Conservation (phyloP, 2,113 vertebrate genomes). For the Aramus guarauna region DNA sequence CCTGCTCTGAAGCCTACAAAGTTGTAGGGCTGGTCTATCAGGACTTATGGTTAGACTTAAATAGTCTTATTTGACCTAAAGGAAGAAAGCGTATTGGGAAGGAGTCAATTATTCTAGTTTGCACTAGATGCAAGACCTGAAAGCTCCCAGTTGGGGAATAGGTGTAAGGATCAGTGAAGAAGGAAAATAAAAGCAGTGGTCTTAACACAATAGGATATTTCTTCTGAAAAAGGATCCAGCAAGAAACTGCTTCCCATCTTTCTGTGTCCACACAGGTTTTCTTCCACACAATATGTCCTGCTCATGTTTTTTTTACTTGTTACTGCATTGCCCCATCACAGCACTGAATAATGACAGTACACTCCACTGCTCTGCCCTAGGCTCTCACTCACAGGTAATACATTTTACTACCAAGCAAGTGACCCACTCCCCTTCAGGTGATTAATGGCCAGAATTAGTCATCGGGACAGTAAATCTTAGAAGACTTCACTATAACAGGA, state of each 20-base stretch:
- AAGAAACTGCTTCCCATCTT: neutral
- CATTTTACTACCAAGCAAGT: neutral
- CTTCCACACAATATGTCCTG: neutral
- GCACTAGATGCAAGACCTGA: neutral
- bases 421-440: neutral
- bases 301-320: rapidly evolving
- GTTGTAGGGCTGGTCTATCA: neutral
- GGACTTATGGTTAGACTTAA: neutral
- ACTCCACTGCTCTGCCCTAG: neutral
- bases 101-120: neutral
- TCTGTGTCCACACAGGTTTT: neutral
- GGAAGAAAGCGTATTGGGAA: neutral
- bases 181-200: neutral
- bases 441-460: neutral
- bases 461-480: neutral
- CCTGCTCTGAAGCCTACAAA: neutral
- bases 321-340: neutral
- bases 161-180: neutral
- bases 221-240: neutral
- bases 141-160: rapidly evolving
- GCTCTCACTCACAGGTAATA: neutral
- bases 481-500: neutral
- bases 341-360: rapidly evolving
- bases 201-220: neutral
- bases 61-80: neutral